phyloP scores from a whole-genome alignment of 2,797 vertebrate species.

The Emydoidea blandingii region DNA sequence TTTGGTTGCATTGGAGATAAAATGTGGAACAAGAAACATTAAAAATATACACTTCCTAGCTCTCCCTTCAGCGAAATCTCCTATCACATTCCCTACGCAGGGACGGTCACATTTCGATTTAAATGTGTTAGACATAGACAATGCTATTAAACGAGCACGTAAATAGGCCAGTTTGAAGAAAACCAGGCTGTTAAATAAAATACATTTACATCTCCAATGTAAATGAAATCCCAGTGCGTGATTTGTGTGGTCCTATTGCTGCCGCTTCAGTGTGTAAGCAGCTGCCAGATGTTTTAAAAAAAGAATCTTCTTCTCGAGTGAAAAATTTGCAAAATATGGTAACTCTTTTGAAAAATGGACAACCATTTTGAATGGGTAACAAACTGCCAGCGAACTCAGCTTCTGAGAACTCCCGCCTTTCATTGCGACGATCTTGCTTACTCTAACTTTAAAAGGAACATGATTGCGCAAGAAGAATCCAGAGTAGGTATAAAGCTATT shows the following conservation, averaged over 20 bases:
- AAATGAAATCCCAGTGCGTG: not conserved
- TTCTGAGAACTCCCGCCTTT: not conserved
- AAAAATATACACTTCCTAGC: conserved; percentile 44
- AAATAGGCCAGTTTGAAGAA: conserved; percentile 75
- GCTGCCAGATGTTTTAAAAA: not conserved
- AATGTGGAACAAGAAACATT: conserved; percentile 41
- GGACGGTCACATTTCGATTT: conserved; percentile 61
- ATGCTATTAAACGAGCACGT: conserved; percentile 61
- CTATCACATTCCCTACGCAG: conserved; percentile 55
- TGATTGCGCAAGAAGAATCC: not conserved
- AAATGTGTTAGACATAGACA: conserved; percentile 68
- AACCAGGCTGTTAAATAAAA: conserved; percentile 65
- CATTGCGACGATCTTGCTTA: not conserved
- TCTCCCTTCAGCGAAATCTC: conserved; percentile 66
- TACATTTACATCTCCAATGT: not conserved
- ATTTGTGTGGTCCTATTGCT: not conserved
- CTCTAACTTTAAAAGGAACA: not conserved
- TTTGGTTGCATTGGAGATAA: conserved; percentile 43
- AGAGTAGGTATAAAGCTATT: not conserved
- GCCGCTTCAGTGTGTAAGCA: not conserved
- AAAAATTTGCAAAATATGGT: not conserved
- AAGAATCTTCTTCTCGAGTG: not conserved
- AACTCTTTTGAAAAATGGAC: not conserved
- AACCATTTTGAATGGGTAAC: not conserved
- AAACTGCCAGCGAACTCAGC: not conserved